These are phyloP conservation scores for Choloepus hoffmanni DNA, from an alignment of 2,113 vertebrate species.

Conservation along the genomic window DNA sequence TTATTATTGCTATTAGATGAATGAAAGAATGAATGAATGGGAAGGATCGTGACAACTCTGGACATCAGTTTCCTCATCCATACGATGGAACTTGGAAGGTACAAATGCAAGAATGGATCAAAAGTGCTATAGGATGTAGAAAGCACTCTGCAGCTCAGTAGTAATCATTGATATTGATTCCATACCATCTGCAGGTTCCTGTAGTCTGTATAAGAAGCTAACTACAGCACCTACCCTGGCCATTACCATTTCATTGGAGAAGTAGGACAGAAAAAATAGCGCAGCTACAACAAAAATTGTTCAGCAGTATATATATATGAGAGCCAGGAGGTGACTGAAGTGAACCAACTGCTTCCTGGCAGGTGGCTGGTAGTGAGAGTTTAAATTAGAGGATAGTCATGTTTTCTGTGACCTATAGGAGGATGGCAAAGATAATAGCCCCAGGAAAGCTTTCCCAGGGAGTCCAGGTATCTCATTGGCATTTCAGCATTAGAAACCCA, in stretches of 20 bases:
- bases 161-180: background rate
- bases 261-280: background rate
- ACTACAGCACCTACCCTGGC: background rate
- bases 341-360: background rate
- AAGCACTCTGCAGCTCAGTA: background rate
- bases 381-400: background rate
- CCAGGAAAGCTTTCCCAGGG: background rate
- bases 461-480: background rate
- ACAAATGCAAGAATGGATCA: background rate
- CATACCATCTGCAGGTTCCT: background rate
- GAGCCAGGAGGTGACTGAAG: background rate
- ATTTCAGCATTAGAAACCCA: background rate
- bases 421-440: background rate
- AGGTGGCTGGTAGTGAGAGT: background rate
- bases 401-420: background rate
- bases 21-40: background rate
- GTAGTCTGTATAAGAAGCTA: background rate
- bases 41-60: background rate
- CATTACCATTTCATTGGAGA: background rate
- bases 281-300: background rate
- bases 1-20: background rate
- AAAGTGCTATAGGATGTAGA: background rate
- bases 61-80: background rate
- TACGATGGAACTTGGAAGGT: background rate
- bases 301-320: background rate